phyloP scores from a whole-genome alignment of 2,113 vertebrate genomes.

The Pseudorhombus dupliciocellatus region DNA sequence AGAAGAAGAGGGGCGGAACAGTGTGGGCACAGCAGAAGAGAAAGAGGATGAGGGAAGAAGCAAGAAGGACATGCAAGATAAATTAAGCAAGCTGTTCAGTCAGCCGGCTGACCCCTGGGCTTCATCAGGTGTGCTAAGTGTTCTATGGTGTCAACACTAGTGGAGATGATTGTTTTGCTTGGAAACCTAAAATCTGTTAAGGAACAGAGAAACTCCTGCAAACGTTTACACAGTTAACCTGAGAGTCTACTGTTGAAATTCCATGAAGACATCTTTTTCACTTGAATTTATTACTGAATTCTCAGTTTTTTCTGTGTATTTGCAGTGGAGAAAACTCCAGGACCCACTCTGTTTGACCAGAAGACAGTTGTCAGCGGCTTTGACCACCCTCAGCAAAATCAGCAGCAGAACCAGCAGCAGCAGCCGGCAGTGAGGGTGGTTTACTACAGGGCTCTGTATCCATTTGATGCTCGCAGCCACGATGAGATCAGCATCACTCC shows the following conservation, averaged over 20 bases:
- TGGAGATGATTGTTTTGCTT: no score
- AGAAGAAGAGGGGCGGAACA: conserved; percentile 73
- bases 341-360: conserved; percentile 84
- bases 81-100: conserved; percentile 88
- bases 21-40: conserved; percentile 64
- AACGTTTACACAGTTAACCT: no score
- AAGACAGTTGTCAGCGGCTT: conserved; percentile 66
- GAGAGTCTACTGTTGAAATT: no score
- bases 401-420: conserved; percentile 59
- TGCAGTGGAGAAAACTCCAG: conserved; percentile 84
- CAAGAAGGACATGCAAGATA: conserved; percentile 88
- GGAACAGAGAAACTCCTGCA: no score
- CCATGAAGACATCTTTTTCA: no score
- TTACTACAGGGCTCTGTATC: conserved; percentile 95
- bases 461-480: conserved; percentile 96
- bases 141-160: background rate
- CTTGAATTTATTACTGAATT: background rate
- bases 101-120: conserved; percentile 88
- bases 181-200: no score
- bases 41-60: conserved; percentile 52
- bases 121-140: conserved; percentile 76
- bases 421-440: conserved; percentile 89
- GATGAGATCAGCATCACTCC: conserved; percentile 97
- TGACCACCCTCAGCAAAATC: conserved; percentile 65
- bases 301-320: background rate